Evolutionary conservation across 2,888 invertebrate genomes (phyloP).

Genomic region (Drosophila antonietae): DNA sequence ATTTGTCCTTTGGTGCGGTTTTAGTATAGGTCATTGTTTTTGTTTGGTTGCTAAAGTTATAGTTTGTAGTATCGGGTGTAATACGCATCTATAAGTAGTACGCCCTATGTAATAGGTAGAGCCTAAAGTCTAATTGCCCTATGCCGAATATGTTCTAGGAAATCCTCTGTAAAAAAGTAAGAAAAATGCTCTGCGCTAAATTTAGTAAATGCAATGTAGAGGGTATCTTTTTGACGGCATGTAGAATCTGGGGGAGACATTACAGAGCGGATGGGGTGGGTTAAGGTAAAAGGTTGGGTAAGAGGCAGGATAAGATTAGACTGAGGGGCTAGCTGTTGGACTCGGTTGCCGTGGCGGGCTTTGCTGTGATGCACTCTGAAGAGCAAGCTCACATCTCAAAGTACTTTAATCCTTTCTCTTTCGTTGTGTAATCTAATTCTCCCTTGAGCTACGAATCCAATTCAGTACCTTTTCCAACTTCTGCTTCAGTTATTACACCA

Average conservation of each 20-base stretch:
- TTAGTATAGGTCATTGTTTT: constrained; percentile 15
- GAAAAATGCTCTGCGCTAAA: constrained; percentile 33
- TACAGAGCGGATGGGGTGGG: background rate
- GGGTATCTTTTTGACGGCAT: background rate
- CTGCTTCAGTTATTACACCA: background rate
- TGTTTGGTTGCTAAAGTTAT: background rate
- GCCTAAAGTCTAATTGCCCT: constrained; percentile 2
- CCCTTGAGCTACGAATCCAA: background rate
- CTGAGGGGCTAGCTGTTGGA: background rate
- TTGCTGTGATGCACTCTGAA: background rate
- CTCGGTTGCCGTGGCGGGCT: background rate
- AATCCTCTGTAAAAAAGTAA: constrained; percentile 39
- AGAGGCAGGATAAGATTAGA: background rate
- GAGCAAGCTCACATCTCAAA: background rate
- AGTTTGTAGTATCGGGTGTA: constrained; percentile 19
- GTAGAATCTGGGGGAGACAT: background rate
- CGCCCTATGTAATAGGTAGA: background rate
- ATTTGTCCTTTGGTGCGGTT: constrained; percentile 70
- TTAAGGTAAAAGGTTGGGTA: background rate
- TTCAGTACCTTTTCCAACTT: background rate
- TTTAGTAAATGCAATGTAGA: constrained; percentile 49
- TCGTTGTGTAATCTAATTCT: background rate
- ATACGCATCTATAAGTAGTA: background rate
- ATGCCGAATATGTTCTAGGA: constrained; percentile 13
- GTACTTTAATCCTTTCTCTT: background rate